These are phyloP conservation scores for Tetramorium parvispinum DNA, from an alignment of 1,140 invertebrate genomes.

Conservation along the genomic window DNA sequence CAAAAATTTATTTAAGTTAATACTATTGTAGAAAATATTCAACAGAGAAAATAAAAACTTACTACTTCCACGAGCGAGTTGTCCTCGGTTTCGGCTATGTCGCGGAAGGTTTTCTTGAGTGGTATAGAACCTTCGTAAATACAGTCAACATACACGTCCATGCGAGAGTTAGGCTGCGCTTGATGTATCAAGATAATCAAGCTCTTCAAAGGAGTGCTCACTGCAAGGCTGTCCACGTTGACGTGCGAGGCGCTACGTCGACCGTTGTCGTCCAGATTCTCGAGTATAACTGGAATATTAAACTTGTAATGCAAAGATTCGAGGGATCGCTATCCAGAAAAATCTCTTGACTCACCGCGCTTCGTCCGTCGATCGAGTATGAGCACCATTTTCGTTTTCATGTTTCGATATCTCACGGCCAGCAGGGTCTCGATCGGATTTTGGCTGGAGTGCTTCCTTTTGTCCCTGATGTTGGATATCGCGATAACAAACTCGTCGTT, in stretches of 20 bases:
- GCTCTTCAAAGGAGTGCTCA: slow-evolving; percentile 84
- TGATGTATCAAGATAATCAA: slow-evolving; percentile 87
- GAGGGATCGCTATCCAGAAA: not conserved
- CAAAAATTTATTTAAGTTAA: not conserved
- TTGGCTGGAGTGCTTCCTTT: slow-evolving; percentile 85
- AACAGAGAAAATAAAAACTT: slow-evolving; percentile 27
- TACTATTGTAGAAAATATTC: not conserved
- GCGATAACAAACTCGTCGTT: slow-evolving; percentile 88
- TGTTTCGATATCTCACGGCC: slow-evolving; percentile 88
- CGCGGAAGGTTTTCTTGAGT: slow-evolving; percentile 84
- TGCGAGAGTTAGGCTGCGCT: slow-evolving; percentile 84
- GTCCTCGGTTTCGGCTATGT: slow-evolving; percentile 80
- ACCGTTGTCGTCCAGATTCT: slow-evolving; percentile 86
- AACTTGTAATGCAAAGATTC: not conserved
- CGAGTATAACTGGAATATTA: slow-evolving; percentile 86
- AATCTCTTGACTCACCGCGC: slow-evolving; percentile 85
- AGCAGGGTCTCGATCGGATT: slow-evolving; percentile 88
- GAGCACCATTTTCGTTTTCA: slow-evolving; percentile 88
- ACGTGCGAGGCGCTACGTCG: slow-evolving; percentile 84
- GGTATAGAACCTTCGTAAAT: slow-evolving; percentile 85
- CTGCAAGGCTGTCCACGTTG: slow-evolving; percentile 85
- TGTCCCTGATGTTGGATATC: slow-evolving; percentile 87
- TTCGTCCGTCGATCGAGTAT: slow-evolving; percentile 88
- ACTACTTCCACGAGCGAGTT: slow-evolving; percentile 77
- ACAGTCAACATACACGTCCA: slow-evolving; percentile 88